Conservation (phyloP, 2,113 vertebrate genomes). For the Alouatta palliata region DNA sequence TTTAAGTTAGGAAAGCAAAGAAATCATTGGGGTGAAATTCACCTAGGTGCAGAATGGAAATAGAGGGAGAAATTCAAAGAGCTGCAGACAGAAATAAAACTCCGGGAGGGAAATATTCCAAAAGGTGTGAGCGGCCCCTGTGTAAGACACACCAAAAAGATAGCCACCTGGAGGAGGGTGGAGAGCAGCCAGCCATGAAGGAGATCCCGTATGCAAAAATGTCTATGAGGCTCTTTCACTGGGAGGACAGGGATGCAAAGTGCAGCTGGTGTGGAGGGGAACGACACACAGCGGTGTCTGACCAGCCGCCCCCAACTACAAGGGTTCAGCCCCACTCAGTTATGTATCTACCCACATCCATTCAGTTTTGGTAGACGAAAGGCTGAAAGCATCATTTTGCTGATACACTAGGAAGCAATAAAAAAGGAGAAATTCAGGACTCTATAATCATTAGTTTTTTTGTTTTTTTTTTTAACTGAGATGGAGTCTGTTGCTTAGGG, state of each 20-base stretch:
- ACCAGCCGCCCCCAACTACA: not conserved
- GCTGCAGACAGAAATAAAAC: not conserved
- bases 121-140: not conserved
- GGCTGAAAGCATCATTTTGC: fast-evolving
- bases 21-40: not conserved
- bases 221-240: not conserved
- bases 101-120: not conserved
- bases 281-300: not conserved
- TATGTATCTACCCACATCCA: fast-evolving
- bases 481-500: too few species aligned
- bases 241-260: not conserved
- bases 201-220: not conserved
- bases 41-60: not conserved
- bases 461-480: too few species aligned
- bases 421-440: too few species aligned
- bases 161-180: not conserved
- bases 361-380: not conserved
- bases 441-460: too few species aligned
- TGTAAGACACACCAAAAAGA: not conserved
- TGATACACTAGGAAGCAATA: not conserved
- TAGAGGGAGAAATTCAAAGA: not conserved
- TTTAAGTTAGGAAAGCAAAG: not conserved
- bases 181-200: not conserved
- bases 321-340: not conserved
- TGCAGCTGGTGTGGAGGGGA: too few species aligned